Evolutionary conservation across 2,113 vertebrate species (phyloP).

Genomic region (Brienomyrus longianalis): DNA sequence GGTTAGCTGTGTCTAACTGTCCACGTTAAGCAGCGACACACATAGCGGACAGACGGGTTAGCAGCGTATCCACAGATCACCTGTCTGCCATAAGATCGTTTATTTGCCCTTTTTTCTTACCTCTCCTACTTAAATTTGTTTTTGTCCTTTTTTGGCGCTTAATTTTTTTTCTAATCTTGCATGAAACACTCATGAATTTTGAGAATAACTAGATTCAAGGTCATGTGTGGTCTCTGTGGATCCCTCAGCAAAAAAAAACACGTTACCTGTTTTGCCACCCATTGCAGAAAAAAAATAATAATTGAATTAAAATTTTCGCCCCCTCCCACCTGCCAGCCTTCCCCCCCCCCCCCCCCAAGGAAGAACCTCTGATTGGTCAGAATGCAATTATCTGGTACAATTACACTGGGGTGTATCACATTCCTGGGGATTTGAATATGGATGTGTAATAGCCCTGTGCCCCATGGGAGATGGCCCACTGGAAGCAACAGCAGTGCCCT

Average conservation of each 20-base stretch:
- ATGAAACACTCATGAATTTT: conserved; percentile 13
- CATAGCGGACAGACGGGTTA: conserved; percentile 34
- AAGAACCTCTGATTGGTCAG: conserved; percentile 18
- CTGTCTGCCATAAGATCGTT: neutral
- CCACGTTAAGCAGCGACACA: conserved; percentile 68
- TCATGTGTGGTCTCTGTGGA: conserved; percentile 16
- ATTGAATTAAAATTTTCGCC: neutral
- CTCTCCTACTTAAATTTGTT: neutral
- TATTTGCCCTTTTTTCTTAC: neutral
- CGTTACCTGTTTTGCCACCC: conserved; percentile 19
- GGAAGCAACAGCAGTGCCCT: conserved; percentile 14
- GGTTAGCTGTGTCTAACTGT: conserved; percentile 69
- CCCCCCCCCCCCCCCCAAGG: neutral
- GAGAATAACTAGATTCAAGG: conserved; percentile 12
- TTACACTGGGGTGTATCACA: conserved; percentile 12
- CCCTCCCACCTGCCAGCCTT: neutral
- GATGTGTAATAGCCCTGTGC: conserved; percentile 16
- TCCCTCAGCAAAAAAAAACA: neutral
- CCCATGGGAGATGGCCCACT: conserved; percentile 5
- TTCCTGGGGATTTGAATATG: conserved; percentile 26
- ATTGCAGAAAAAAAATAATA: conserved; percentile 23
- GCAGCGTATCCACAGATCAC: neutral
- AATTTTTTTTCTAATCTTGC: neutral
- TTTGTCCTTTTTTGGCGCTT: neutral
- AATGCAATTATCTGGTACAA: conserved; percentile 24